A percentile compares a stretch with the other conserved stretches of the same genome.
Evolutionary conservation across 2,113 vertebrate genomes (phyloP).

Genomic region (Nothocercus nigrocapillus): DNA sequence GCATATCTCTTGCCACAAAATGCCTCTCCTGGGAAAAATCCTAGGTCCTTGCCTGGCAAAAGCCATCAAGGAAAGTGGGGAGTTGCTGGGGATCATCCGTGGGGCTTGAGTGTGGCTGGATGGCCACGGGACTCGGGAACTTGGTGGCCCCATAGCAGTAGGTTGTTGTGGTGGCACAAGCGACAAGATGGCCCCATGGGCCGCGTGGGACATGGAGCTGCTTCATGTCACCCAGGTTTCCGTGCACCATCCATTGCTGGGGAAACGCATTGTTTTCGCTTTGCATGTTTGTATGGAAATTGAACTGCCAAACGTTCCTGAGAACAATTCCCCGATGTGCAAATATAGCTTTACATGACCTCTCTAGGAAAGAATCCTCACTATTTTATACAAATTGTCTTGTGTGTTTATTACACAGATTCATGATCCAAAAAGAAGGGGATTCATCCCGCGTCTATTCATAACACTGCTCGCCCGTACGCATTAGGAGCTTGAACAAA

Average conservation of each 20-base stretch:
- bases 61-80: neutral
- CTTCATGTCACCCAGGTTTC: neutral
- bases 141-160: neutral
- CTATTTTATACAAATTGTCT: slow-evolving; percentile 64
- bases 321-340: neutral
- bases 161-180: no score
- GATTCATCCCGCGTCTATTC: slow-evolving; percentile 45
- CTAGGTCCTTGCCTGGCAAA: neutral
- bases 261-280: neutral
- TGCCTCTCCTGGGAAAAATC: neutral
- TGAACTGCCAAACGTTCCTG: neutral
- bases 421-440: slow-evolving; percentile 43
- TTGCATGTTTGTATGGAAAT: slow-evolving; percentile 11
- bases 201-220: neutral
- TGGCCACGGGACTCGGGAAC: neutral
- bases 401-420: slow-evolving; percentile 56
- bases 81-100: accelerated
- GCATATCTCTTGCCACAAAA: neutral
- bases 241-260: neutral
- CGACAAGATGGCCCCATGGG: neutral
- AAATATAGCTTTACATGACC: slow-evolving; percentile 59
- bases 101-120: no score
- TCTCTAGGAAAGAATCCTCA: slow-evolving; percentile 68
- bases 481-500: slow-evolving; percentile 18
- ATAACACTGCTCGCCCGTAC: neutral